These are phyloP conservation scores for Catocala fraxini DNA, from an alignment of 2,888 invertebrate genomes.

Conservation along the genomic window DNA sequence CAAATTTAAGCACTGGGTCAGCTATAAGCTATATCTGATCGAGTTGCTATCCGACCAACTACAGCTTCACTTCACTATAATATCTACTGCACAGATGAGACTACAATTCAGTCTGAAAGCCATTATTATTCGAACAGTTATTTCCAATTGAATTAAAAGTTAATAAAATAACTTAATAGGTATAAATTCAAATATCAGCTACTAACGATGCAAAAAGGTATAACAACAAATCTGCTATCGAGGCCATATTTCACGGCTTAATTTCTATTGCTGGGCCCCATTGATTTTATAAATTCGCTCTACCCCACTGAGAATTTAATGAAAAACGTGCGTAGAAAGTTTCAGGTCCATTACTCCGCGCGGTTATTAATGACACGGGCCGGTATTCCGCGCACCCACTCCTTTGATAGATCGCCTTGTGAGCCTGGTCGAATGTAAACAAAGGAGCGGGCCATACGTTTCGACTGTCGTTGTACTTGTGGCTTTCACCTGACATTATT, in stretches of 20 bases:
- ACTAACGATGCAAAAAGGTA: constrained; percentile 36
- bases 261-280: constrained; percentile 65
- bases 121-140: not conserved
- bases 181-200: constrained; percentile 11
- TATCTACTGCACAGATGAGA: too few species aligned
- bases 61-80: too few species aligned
- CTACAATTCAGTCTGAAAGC: too few species aligned
- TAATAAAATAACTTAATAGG: too few species aligned
- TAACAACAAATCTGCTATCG: constrained; percentile 48
- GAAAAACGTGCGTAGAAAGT: constrained; percentile 81
- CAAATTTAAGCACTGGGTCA: too few species aligned
- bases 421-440: constrained; percentile 63
- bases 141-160: not conserved
- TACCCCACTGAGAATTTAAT: constrained; percentile 69
- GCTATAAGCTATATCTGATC: too few species aligned
- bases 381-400: constrained; percentile 58
- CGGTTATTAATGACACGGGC: constrained; percentile 69
- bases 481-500: not conserved
- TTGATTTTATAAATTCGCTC: constrained; percentile 72
- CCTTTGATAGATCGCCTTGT: constrained; percentile 67
- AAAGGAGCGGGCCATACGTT: constrained; percentile 45
- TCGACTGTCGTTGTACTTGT: not conserved
- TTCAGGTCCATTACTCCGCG: constrained; percentile 69
- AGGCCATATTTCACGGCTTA: constrained; percentile 55
- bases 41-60: too few species aligned